Evolutionary conservation across 2,113 vertebrate species (phyloP).

Genomic region (Stegostoma tigrinum): DNA sequence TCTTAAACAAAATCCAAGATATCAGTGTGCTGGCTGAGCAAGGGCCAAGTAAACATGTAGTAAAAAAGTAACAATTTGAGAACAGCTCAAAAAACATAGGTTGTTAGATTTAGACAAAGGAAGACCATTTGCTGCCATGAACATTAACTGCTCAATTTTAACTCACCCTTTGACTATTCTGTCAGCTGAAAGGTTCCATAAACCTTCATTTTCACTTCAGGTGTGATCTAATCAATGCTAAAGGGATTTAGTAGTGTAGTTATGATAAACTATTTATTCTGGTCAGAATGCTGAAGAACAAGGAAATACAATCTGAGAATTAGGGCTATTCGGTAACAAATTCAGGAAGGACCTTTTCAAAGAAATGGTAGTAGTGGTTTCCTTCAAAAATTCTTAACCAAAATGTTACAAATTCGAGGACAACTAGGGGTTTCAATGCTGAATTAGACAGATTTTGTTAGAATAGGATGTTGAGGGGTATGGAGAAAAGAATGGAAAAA

Average conservation of each 20-base stretch:
- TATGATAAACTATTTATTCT: not conserved
- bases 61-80: not conserved
- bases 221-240: not conserved
- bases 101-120: too few relatives aligned
- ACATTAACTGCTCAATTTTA: not conserved
- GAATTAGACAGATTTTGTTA: not conserved
- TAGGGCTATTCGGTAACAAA: not conserved
- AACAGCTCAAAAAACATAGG: conserved; percentile 6
- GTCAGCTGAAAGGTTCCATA: not conserved
- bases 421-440: not conserved
- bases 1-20: not conserved
- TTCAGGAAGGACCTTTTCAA: not conserved
- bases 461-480: not conserved
- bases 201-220: not conserved
- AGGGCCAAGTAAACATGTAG: not conserved
- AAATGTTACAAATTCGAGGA: not conserved
- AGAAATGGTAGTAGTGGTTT: not conserved
- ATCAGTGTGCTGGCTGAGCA: not conserved
- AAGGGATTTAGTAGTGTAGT: not conserved
- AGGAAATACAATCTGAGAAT: not conserved
- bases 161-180: not conserved
- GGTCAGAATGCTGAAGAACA: not conserved
- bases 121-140: not conserved
- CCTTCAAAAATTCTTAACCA: not conserved
- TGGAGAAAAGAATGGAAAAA: not conserved